phyloP scores from a whole-genome alignment of 2,888 invertebrate genomes.

The Coleophora flavipennella region DNA sequence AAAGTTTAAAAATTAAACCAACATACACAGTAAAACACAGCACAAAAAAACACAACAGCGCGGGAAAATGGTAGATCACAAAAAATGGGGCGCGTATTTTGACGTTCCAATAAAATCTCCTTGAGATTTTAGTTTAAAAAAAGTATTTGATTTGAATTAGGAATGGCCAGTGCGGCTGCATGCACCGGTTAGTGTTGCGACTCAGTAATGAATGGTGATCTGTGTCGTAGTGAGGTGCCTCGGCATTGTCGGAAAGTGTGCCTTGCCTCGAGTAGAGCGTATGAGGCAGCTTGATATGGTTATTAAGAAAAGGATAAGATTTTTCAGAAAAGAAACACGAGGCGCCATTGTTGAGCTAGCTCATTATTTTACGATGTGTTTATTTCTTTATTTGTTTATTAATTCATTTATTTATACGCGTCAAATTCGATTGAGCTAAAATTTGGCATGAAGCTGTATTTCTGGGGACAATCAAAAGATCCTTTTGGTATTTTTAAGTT shows the following conservation, averaged over 20 bases:
- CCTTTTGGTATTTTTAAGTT: too few species aligned
- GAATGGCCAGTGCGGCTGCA: constrained; percentile 49
- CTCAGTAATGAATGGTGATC: constrained; percentile 56
- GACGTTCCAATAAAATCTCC: neutral
- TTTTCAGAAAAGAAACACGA: too few species aligned
- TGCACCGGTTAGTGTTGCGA: constrained; percentile 31
- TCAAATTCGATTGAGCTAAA: too few species aligned
- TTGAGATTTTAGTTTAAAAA: constrained; percentile 10
- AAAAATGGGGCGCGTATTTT: constrained; percentile 15
- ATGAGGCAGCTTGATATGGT: constrained; percentile 36
- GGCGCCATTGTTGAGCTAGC: too few species aligned
- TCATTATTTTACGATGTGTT: too few species aligned
- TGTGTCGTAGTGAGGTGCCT: constrained; percentile 47
- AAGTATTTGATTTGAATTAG: constrained; percentile 21
- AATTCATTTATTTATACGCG: too few species aligned
- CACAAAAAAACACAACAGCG: constrained; percentile 20
- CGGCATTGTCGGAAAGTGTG: constrained; percentile 65
- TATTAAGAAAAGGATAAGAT: too few species aligned
- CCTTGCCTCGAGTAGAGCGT: constrained; percentile 50
- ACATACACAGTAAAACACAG: constrained; percentile 15
- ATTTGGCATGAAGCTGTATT: too few species aligned
- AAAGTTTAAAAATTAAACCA: too few species aligned
- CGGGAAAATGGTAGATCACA: constrained; percentile 36
- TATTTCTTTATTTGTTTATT: too few species aligned
- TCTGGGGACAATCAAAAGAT: too few species aligned